Evolutionary conservation across 2,113 vertebrate species (phyloP).

Genomic region (Alexandromys fortis): DNA sequence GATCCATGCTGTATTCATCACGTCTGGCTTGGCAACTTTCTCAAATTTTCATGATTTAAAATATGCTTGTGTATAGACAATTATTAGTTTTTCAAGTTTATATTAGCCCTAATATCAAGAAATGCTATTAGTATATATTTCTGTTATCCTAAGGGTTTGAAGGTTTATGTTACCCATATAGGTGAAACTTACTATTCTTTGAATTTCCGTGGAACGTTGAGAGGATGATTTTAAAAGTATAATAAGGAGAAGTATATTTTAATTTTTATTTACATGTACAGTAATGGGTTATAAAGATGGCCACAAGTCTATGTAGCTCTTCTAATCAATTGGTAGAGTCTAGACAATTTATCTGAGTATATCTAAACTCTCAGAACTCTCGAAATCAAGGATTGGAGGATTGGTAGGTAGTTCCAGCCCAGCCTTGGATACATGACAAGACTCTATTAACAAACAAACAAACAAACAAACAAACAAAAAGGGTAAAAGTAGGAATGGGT

Average conservation of each 20-base stretch:
- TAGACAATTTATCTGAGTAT: neutral
- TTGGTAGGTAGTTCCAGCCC: neutral
- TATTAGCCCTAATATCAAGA: neutral
- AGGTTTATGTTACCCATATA: neutral
- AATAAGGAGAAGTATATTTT: neutral
- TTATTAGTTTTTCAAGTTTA: slow-evolving; percentile 15
- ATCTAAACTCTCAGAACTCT: neutral
- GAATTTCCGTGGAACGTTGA: neutral
- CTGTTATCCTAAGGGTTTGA: neutral
- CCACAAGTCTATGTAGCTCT: neutral
- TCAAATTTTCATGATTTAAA: neutral
- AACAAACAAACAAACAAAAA: neutral
- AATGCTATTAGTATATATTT: neutral
- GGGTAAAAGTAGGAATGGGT: neutral
- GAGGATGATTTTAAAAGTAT: neutral
- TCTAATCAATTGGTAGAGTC: neutral
- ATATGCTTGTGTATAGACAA: neutral
- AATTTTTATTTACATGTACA: neutral
- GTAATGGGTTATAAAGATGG: neutral
- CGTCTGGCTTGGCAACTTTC: neutral
- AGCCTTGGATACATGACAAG: neutral
- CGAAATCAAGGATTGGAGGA: neutral
- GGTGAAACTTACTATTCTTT: neutral
- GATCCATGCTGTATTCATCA: neutral
- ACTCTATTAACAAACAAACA: neutral